Conservation (phyloP, 2,797 vertebrate genomes). For the Bovichtus variegatus region DNA sequence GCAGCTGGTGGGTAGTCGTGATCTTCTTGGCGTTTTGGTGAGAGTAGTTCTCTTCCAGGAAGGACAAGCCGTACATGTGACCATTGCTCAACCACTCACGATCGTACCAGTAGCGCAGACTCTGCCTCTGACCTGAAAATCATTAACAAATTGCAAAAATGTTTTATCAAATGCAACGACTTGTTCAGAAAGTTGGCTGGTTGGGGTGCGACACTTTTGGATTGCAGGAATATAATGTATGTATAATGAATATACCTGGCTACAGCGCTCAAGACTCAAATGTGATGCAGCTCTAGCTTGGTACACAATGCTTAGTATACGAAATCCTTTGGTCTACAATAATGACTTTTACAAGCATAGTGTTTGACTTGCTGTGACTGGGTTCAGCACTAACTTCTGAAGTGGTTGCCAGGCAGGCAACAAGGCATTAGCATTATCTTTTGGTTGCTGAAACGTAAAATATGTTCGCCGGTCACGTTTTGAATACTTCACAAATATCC, state of each 20-base stretch:
- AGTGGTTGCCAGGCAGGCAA: no score
- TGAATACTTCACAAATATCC: no score
- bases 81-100: conserved; percentile 95
- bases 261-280: not conserved
- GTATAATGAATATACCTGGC: no score
- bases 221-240: no score
- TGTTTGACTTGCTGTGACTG: not conserved
- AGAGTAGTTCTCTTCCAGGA: conserved; percentile 96
- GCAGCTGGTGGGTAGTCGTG: conserved; percentile 94
- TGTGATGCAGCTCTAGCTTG: not conserved
- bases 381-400: no score
- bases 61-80: conserved; percentile 95
- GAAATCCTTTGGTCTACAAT: not conserved
- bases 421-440: no score
- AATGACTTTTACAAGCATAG: not conserved
- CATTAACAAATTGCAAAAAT: not conserved
- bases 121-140: conserved; percentile 91
- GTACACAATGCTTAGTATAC: not conserved
- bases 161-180: not conserved
- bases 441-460: no score
- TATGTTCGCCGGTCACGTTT: no score
- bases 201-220: not conserved
- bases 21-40: conserved; percentile 98
- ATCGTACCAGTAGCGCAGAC: conserved; percentile 96
- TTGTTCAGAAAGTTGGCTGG: not conserved